Evolutionary conservation across 2,113 vertebrate genomes (phyloP).

Genomic region (Scopus umbretta): DNA sequence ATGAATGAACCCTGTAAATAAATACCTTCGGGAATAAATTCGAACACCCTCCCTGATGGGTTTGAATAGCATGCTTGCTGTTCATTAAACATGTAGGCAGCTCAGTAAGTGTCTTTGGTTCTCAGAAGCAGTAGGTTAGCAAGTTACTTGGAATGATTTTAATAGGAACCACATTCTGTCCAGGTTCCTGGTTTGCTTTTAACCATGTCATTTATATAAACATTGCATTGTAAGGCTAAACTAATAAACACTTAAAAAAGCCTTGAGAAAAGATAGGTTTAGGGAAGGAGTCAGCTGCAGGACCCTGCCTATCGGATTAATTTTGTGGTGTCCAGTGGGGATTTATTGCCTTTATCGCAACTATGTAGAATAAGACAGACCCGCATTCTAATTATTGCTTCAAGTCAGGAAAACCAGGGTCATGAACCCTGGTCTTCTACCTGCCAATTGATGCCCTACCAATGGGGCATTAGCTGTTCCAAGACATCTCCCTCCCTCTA

Average conservation of each 20-base stretch:
- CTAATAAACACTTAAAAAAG: conserved; percentile 6
- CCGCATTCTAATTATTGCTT: neutral
- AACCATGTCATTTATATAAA: conserved; percentile 40
- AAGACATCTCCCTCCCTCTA: neutral
- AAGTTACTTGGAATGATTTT: neutral
- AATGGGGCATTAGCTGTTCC: neutral
- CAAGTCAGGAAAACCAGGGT: neutral
- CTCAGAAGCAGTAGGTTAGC: conserved; percentile 2
- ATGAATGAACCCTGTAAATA: neutral
- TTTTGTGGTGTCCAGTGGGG: neutral
- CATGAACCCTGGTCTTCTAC: neutral
- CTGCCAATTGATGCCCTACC: neutral
- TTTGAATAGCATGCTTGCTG: neutral
- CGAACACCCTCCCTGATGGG: neutral
- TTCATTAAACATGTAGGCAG: neutral
- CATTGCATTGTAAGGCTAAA: conserved; percentile 25
- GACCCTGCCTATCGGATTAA: neutral
- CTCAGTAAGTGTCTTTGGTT: neutral
- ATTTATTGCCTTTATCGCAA: neutral
- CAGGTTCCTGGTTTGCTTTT: conserved; percentile 43
- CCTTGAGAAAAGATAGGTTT: neutral
- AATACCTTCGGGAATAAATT: neutral
- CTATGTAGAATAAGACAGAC: neutral
- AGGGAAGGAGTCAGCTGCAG: neutral
- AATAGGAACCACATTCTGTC: conserved; percentile 26